A percentile compares a stretch with the other conserved stretches of the same genome.
These are phyloP conservation scores for Mycetomoellerius zeteki DNA, from an alignment of 1,140 invertebrate genomes.

Conservation along the genomic window DNA sequence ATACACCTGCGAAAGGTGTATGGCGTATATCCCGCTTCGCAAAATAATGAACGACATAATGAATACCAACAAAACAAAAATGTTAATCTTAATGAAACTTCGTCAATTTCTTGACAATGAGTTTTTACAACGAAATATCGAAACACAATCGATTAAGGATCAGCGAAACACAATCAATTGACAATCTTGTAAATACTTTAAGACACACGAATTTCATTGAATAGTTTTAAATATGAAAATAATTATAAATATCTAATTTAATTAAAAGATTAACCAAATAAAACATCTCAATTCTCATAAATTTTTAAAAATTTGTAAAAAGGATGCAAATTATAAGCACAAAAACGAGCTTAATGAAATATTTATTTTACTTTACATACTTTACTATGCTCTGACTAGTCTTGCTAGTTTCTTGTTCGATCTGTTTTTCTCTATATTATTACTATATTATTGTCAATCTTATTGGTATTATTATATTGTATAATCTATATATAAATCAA, in stretches of 20 bases:
- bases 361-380: conserved; percentile 16
- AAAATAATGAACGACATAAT: background rate
- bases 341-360: conserved; percentile 6
- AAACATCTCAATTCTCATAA: conserved; percentile 11
- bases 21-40: background rate
- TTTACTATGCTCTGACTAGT: background rate
- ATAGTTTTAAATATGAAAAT: conserved; percentile 18
- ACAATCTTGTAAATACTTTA: background rate
- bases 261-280: background rate
- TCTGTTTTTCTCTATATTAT: conserved; percentile 1
- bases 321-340: conserved; percentile 1
- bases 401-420: background rate
- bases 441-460: conserved; percentile 25
- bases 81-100: conserved; percentile 6
- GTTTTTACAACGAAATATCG: conserved; percentile 1
- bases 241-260: conserved; percentile 10
- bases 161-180: background rate
- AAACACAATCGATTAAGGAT: background rate
- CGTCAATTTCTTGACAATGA: background rate
- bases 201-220: background rate
- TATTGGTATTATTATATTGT: conserved; percentile 33
- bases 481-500: conserved; percentile 18
- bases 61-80: background rate
- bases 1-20: too few species aligned
- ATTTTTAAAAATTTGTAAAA: conserved; percentile 17